Conservation (phyloP, 2,113 vertebrate species). For the Sturnira hondurensis region DNA sequence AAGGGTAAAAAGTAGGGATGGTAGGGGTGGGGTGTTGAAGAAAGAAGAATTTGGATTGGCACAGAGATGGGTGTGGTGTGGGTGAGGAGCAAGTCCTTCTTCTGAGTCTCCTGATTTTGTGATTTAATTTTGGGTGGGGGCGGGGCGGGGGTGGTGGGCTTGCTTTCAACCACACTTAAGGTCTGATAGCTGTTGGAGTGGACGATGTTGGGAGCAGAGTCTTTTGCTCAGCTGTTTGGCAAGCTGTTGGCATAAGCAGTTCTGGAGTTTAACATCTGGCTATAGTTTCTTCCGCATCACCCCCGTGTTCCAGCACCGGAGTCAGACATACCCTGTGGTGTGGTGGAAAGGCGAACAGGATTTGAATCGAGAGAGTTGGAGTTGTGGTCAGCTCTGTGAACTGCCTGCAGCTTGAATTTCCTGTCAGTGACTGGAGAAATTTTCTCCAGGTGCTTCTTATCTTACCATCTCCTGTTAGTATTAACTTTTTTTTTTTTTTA, state of each 20-base stretch:
- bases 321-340: not conserved
- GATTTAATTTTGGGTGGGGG: not conserved
- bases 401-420: not conserved
- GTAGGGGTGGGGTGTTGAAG: not conserved
- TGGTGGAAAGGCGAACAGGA: not conserved
- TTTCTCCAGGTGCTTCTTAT: slow-evolving; percentile 28
- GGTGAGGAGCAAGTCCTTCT: not conserved
- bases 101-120: not conserved
- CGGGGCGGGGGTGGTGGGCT: not conserved
- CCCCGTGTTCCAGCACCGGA: not conserved
- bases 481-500: not conserved
- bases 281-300: not conserved
- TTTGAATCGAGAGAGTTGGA: not conserved
- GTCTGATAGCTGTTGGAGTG: not conserved
- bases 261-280: not conserved
- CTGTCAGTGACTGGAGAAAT: not conserved
- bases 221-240: not conserved
- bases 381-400: not conserved
- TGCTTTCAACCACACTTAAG: not conserved
- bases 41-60: not conserved
- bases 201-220: not conserved
- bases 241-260: not conserved
- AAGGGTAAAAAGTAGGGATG: not conserved
- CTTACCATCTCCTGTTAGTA: not conserved
- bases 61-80: not conserved